phyloP scores from a whole-genome alignment of 2,113 vertebrate genomes.

The Siniperca knerii region DNA sequence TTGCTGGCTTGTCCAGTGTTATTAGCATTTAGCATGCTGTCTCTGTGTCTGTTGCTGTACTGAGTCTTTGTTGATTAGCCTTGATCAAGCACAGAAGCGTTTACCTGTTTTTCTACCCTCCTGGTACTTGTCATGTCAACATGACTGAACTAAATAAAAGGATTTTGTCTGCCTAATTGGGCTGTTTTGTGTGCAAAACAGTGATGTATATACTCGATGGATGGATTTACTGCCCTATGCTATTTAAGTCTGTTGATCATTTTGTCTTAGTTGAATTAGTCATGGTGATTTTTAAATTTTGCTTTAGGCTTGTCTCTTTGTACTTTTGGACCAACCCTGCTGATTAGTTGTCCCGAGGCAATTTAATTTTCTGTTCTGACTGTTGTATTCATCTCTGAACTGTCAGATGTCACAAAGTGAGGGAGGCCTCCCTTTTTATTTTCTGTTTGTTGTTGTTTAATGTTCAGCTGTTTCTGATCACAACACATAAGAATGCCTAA shows the following conservation, averaged over 20 bases:
- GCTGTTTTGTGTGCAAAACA: background rate
- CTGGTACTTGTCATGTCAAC: background rate
- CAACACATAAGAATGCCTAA: background rate
- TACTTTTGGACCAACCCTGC: constrained; percentile 6
- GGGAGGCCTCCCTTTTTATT: background rate
- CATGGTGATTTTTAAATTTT: background rate
- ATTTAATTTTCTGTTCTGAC: background rate
- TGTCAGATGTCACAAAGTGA: background rate
- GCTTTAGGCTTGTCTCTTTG: background rate
- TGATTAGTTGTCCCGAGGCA: background rate
- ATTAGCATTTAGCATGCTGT: constrained; percentile 57
- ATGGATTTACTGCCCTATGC: background rate
- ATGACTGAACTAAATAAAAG: background rate
- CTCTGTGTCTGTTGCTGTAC: constrained; percentile 6
- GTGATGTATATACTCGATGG: no score
- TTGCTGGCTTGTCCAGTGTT: constrained; percentile 30
- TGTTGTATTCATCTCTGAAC: background rate
- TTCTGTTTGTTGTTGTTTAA: background rate
- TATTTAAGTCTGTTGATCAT: background rate
- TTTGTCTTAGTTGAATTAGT: background rate
- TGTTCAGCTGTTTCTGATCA: background rate
- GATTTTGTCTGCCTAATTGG: background rate
- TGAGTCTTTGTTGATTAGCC: constrained; percentile 13
- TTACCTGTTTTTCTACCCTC: background rate
- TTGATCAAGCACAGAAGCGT: background rate